These are phyloP conservation scores for Scaptomyza graminum DNA, from an alignment of 1,140 invertebrate species.

Conservation along the genomic window DNA sequence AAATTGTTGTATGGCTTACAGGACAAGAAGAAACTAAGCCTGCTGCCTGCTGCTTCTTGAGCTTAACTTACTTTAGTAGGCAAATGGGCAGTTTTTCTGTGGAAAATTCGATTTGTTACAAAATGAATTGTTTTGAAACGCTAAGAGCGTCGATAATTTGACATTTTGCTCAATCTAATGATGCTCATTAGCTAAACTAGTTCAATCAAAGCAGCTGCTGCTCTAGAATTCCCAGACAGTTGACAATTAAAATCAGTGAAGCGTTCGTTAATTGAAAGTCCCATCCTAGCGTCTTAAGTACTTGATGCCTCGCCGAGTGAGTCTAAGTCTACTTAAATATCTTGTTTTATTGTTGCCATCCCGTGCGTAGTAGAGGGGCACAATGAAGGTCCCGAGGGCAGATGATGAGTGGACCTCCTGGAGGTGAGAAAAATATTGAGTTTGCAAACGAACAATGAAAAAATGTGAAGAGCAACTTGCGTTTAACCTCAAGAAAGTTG, in stretches of 20 bases:
- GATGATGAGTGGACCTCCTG: slow-evolving; percentile 74
- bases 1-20: slow-evolving; percentile 67
- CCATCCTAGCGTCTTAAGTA: slow-evolving; percentile 54
- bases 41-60: slow-evolving; percentile 12
- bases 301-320: slow-evolving; percentile 67
- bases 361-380: slow-evolving; percentile 33
- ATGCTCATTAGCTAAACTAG: slow-evolving; percentile 30
- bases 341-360: slow-evolving; percentile 73
- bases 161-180: slow-evolving; percentile 41
- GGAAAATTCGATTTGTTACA: slow-evolving; percentile 53
- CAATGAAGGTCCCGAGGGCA: slow-evolving; percentile 41
- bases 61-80: slow-evolving; percentile 80
- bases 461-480: slow-evolving; percentile 59
- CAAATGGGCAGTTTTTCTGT: slow-evolving; percentile 69
- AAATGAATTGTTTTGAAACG: slow-evolving; percentile 57
- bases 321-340: slow-evolving; percentile 64
- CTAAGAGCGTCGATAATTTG: slow-evolving; percentile 75
- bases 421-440: slow-evolving; percentile 81
- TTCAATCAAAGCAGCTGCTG: slow-evolving; percentile 27
- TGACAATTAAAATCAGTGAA: slow-evolving; percentile 58
- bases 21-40: slow-evolving; percentile 47
- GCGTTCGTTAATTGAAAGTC: slow-evolving; percentile 53
- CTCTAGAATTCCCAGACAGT: slow-evolving; percentile 23
- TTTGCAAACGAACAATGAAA: slow-evolving; percentile 50
- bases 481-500: slow-evolving; percentile 83